Evolutionary conservation across 2,113 vertebrate species (phyloP).

Genomic region (Ciconia boyciana): DNA sequence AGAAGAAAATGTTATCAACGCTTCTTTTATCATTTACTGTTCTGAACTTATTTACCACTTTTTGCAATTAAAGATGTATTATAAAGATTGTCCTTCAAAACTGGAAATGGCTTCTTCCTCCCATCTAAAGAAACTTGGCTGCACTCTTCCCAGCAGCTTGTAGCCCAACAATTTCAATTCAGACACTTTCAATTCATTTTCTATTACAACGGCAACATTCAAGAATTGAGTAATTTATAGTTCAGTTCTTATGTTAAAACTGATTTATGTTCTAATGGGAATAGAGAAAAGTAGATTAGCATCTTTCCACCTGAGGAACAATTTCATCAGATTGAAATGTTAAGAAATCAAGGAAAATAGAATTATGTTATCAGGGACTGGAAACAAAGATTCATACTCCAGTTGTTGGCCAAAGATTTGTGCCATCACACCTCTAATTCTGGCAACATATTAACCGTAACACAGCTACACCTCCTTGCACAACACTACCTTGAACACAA

Average conservation of each 20-base stretch:
- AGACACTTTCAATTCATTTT: not conserved
- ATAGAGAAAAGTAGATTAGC: not conserved
- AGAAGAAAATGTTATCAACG: constrained; percentile 4
- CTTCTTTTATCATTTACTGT: not conserved
- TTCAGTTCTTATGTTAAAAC: not conserved
- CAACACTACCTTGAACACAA: not conserved
- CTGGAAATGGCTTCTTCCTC: not conserved
- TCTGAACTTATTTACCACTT: constrained; percentile 11
- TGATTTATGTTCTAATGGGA: not conserved
- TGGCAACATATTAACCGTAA: not conserved
- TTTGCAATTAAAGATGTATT: not conserved
- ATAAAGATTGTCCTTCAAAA: not conserved
- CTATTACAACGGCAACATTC: not conserved
- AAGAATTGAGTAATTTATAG: not conserved
- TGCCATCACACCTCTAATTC: not conserved
- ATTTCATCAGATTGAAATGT: not conserved
- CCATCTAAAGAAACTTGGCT: not conserved
- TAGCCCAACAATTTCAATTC: not conserved
- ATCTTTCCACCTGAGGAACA: not conserved
- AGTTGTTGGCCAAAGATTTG: not conserved
- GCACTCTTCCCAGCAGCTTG: not conserved
- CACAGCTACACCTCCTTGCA: not conserved
- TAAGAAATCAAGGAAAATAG: not conserved
- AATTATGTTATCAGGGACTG: not conserved
- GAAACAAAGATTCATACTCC: not conserved